Evolutionary conservation across 1,140 invertebrate genomes (phyloP), one percentile per base, ranked within the genome.

Genomic region (Drosophila tsacasi): DNA sequence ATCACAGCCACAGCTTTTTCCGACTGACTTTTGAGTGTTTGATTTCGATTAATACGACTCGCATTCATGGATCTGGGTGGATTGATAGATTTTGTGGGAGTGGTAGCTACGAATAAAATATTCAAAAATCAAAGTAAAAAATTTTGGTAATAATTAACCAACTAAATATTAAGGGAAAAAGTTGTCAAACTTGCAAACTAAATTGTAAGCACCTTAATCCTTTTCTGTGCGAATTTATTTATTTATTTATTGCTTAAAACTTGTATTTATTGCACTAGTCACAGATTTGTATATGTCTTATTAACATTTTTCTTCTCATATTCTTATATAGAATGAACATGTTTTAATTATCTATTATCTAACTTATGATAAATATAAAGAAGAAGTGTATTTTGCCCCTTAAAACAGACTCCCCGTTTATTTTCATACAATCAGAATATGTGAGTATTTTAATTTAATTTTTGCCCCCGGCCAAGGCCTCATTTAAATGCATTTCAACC

Each of bases 401-500:
- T 15, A n/a, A 50, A 52, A 13, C 27, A 19, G 12, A 23, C 10
- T 12, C 17, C 39, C 39, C 47, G 8, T 69, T 54, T 42, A 54
- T 54, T 69, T 35, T 37, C n/a, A 35, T 35, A 50, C n/a, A 35
- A 46, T 37, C 37, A 25, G 21, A 44, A 65, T 61, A 71, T 62
- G 62, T 60, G 44, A 76, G 84, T 68, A 72, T 79, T 72, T 58
- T 64, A 40, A 63, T 84, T 73, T 80, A 61, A 66, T 78, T 78
- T 55, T 44, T 12, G 17, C 52, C 7, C 12, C n/a, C 17, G 30
- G n/a, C 35, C 42, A 9, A 21, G 15, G 10, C 37, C 81, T 84
- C 69, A 89, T 89, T 84, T 87, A 64, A 89, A 87, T 87, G 84
- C 84, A 87, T 89, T 89, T 64, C 37, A 32, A 19, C 25, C 32